Conservation (phyloP, 2,888 invertebrate genomes). For the Monochamus alternatus region DNA sequence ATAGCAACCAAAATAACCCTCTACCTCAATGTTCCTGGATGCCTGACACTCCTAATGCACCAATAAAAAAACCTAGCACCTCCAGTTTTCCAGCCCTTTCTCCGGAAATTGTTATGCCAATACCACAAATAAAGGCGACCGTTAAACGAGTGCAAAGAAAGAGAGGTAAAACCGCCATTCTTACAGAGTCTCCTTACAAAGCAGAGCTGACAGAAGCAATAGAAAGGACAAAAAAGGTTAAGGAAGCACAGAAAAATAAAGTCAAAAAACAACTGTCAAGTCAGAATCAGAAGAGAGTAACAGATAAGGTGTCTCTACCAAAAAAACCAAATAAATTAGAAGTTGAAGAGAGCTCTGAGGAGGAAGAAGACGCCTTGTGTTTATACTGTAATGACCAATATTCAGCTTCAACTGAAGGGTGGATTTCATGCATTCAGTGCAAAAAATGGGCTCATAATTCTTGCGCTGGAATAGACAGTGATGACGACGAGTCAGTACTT, state of each 20-base stretch:
- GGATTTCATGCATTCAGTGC: slow-evolving; percentile 50
- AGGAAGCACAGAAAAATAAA: slow-evolving; percentile 3
- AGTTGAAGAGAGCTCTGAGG: slow-evolving; percentile 23
- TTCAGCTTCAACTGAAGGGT: slow-evolving; percentile 56
- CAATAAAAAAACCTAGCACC: slow-evolving; percentile 9
- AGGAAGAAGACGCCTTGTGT: slow-evolving; percentile 41
- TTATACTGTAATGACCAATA: slow-evolving; percentile 52
- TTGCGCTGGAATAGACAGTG: slow-evolving; percentile 55
- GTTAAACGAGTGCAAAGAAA: slow-evolving; percentile 14
- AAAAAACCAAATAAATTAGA: slow-evolving; percentile 9
- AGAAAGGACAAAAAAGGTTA: slow-evolving; percentile 10
- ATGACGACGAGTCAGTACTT: slow-evolving; percentile 53
- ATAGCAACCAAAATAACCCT: slow-evolving; percentile 13
- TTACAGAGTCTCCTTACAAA: slow-evolving; percentile 19
- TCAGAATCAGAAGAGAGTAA: slow-evolving; percentile 16
- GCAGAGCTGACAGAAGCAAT: slow-evolving; percentile 12
- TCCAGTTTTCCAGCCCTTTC: slow-evolving; percentile 15
- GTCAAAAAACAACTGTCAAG: slow-evolving; percentile 10
- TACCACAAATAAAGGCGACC: slow-evolving; percentile 9
- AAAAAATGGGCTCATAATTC: slow-evolving; percentile 53
- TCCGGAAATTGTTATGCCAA: slow-evolving; percentile 15
- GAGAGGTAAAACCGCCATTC: slow-evolving; percentile 17
- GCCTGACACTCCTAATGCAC: slow-evolving; percentile 14
- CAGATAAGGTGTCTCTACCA: neutral
- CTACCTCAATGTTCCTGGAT: slow-evolving; percentile 17